phyloP scores from a whole-genome alignment of 2,113 vertebrate genomes.

The Garra rufa region DNA sequence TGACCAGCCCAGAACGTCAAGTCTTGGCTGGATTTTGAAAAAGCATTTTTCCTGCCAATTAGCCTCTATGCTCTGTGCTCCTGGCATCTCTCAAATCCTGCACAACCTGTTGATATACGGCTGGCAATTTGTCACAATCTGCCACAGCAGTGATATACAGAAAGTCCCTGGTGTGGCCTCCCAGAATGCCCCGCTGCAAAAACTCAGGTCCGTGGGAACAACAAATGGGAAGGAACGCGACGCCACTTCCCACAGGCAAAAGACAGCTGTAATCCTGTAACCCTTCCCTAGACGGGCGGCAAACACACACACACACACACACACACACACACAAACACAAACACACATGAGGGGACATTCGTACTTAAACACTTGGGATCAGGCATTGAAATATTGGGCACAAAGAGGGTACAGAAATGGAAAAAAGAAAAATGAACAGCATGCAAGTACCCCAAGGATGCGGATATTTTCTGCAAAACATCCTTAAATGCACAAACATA shows the following conservation, averaged over 20 bases:
- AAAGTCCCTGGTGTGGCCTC: slow-evolving; percentile 79
- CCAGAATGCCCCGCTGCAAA: slow-evolving; percentile 79
- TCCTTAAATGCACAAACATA: slow-evolving; percentile 48
- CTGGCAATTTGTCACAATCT: slow-evolving; percentile 72
- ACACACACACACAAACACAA: slow-evolving; percentile 22
- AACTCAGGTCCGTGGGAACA: slow-evolving; percentile 93
- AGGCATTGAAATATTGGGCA: slow-evolving; percentile 5
- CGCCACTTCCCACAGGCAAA: slow-evolving; percentile 93
- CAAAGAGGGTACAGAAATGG: slow-evolving; percentile 7
- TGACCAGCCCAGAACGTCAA: slow-evolving; percentile 34
- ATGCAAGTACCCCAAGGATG: neutral
- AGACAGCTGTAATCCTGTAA: slow-evolving; percentile 93
- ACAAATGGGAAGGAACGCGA: slow-evolving; percentile 88
- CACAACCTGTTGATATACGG: slow-evolving; percentile 77
- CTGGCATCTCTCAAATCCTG: slow-evolving; percentile 58
- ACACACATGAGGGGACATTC: neutral
- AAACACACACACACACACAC: slow-evolving; percentile 30
- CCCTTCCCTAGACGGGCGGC: slow-evolving; percentile 55
- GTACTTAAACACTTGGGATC: slow-evolving; percentile 17
- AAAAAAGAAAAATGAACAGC: neutral
- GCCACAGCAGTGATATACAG: slow-evolving; percentile 71
- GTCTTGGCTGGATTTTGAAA: slow-evolving; percentile 28
- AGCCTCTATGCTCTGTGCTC: slow-evolving; percentile 48
- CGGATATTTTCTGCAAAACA: neutral
- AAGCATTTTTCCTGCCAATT: slow-evolving; percentile 38